Evolutionary conservation across 2,888 invertebrate species (phyloP).

Genomic region (Parelbella ahira): DNA sequence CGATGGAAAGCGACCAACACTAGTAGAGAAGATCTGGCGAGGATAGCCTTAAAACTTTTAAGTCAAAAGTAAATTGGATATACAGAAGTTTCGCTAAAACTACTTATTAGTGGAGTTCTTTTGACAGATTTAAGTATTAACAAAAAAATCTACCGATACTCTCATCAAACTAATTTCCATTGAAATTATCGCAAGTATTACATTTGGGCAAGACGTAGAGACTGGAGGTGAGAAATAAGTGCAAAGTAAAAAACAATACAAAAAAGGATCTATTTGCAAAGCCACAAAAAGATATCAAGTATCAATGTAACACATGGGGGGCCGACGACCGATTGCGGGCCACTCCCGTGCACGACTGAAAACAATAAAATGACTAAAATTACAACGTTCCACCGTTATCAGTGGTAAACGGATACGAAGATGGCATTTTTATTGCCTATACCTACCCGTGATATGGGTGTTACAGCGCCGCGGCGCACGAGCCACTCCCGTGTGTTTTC

Average conservation of each 20-base stretch:
- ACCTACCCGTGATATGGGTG: not conserved
- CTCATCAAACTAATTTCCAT: no score
- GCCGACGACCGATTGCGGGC: constrained; percentile 30
- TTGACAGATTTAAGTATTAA: no score
- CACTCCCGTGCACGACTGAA: constrained; percentile 26
- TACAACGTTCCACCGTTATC: not conserved
- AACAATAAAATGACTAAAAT: constrained; percentile 29
- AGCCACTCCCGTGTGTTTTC: no score
- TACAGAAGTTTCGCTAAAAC: no score
- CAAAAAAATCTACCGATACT: no score
- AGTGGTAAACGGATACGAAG: not conserved
- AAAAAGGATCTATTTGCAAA: constrained; percentile 16
- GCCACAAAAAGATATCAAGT: constrained; percentile 22
- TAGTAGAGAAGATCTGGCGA: not conserved
- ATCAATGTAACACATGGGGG: constrained; percentile 20
- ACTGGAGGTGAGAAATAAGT: no score
- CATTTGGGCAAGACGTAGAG: no score
- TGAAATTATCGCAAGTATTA: no score
- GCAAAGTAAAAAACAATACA: no score
- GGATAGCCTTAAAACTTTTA: no score
- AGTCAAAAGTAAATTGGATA: no score
- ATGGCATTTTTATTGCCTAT: constrained; percentile 2
- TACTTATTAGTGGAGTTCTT: no score
- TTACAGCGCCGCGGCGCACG: not conserved
- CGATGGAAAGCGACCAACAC: constrained; percentile 4